Base-by-base conservation (phyloP, 2,113 vertebrate species). In the Agapornis roseicollis region DNA sequence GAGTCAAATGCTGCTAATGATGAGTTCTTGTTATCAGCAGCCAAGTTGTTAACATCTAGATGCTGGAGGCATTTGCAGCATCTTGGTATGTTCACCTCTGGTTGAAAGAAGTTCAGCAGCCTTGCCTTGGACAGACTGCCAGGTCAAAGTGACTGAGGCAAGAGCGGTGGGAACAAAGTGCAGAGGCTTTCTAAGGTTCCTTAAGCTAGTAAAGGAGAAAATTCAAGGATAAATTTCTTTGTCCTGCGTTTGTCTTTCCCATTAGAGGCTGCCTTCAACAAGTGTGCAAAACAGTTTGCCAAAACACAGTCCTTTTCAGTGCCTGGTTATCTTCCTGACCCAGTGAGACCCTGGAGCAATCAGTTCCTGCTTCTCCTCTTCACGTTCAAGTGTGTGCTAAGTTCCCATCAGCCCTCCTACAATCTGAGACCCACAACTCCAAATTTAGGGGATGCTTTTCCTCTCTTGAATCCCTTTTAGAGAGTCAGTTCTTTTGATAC, bases 21-120 rank as follows among this genome's bases (percentile, higher is more conserved):
- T 7, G 16, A 50, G 55, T 15, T 52, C 53, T 64, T 7, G 56
- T 47, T 37, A 10, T 4, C 47, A 31, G 10, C 80, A 53, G 49
- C 10, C 28, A 16, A 7, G 9, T 33, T 9, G 2, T 55, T 61
- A 61, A 47, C 2, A 13, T 33, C 0, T 1, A 24, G 46, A n/a
- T 33, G 52, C 63, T 50, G 56, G 52, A 74, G 76, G 33, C 25
- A 6, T 71, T 55, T 52, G 42, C 63, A 66, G 42, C 24, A 12
- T 44, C 10, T 0, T 6, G 10, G 7, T 37, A 6, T 7, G 42
- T 52, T 78, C 69, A 46, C 42, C 24, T 79, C 31, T 13, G 16
- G 33, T 8, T 70, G 73, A 60, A 60, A 18, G 44, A n/a, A 13
- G 25, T 42, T 41, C 10, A 33, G 39, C 49, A 65, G 31, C 73